Percentiles rank a stretch among this genome's conserved stretches.
These are phyloP conservation scores for Chrysemys picta DNA, from an alignment of 2,113 vertebrate species.

Conservation along the genomic window DNA sequence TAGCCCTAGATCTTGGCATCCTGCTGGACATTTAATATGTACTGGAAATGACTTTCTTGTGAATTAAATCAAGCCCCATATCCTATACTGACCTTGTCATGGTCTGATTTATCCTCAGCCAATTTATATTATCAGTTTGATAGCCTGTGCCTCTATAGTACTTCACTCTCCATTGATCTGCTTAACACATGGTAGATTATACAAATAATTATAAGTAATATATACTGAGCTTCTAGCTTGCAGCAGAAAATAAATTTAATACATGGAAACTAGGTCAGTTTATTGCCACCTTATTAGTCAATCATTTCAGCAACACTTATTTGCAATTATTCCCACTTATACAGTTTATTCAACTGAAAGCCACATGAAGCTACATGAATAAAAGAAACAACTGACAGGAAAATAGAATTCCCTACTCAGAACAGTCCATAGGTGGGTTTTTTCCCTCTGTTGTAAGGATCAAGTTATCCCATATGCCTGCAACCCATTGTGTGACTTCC, in stretches of 20 bases:
- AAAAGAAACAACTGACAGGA: conserved; percentile 12
- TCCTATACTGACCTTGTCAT: not conserved
- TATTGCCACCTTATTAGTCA: not conserved
- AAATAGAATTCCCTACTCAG: not conserved
- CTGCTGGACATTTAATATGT: not conserved
- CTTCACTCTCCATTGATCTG: not conserved
- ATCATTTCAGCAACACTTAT: not conserved
- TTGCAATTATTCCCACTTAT: not conserved
- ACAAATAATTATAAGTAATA: conserved; percentile 25
- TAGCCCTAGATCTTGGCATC: conserved; percentile 23
- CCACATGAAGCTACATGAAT: not conserved
- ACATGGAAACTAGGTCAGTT: conserved; percentile 11
- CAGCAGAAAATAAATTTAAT: conserved; percentile 34
- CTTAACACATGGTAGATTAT: not conserved
- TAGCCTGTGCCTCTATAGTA: not conserved
- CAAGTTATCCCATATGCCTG: not conserved
- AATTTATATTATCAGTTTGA: conserved; percentile 18
- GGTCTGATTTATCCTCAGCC: conserved; percentile 17
- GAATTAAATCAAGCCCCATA: not conserved
- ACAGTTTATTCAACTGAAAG: not conserved
- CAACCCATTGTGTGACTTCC: not conserved
- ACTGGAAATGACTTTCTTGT: not conserved
- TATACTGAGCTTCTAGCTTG: not conserved
- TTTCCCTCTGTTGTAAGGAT: not conserved
- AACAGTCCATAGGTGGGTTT: not conserved